A percentile compares a stretch with the other conserved stretches of the same genome.
Evolutionary conservation across 2,888 invertebrate species (phyloP).

Genomic region (Nudaria mundana): DNA sequence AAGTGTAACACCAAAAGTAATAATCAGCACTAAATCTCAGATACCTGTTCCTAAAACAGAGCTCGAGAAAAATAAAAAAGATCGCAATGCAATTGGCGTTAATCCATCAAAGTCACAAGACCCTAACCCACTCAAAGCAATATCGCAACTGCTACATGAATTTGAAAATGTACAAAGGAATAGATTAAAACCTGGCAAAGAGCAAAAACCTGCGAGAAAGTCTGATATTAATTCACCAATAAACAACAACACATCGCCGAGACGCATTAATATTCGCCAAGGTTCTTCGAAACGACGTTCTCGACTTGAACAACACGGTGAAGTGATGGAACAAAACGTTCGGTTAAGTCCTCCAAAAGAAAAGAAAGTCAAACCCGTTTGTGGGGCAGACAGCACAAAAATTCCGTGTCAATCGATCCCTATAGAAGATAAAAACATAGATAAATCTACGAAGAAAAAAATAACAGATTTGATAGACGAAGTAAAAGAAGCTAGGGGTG

Average conservation of each 20-base stretch:
- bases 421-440: conserved; percentile 36
- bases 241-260: conserved; percentile 23
- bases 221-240: conserved; percentile 21
- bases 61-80: conserved; percentile 40
- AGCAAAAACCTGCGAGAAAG: conserved; percentile 42
- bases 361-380: conserved; percentile 19
- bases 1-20: conserved; percentile 54
- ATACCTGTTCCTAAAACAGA: conserved; percentile 36
- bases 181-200: conserved; percentile 40
- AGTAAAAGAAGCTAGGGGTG: conserved; percentile 67
- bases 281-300: conserved; percentile 36
- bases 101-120: conserved; percentile 40
- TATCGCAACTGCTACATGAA: conserved; percentile 64
- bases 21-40: conserved; percentile 53
- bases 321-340: conserved; percentile 26
- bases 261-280: conserved; percentile 32
- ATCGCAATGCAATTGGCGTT: conserved; percentile 31
- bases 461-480: conserved; percentile 62
- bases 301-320: conserved; percentile 43
- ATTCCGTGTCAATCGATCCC: conserved; percentile 22
- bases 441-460: conserved; percentile 44
- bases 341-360: conserved; percentile 20
- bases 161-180: conserved; percentile 61
- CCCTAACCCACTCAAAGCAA: conserved; percentile 62
- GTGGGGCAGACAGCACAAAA: conserved; percentile 26